Evolutionary conservation across 2,888 invertebrate species (phyloP).

Genomic region (Scaptomyza caliginosa): DNA sequence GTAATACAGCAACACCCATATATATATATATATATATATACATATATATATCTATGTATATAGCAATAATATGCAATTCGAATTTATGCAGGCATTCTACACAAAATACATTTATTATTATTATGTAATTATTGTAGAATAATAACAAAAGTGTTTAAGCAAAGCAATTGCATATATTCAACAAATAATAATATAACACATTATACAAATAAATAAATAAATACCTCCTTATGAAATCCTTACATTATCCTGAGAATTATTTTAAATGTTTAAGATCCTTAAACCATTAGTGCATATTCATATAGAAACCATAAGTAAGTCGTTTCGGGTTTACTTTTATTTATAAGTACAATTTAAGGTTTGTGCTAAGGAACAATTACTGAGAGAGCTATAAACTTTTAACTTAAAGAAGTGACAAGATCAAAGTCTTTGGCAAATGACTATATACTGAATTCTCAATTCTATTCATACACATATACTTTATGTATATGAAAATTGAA

Average conservation of each 20-base stretch:
- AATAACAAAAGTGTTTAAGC: constrained; percentile 23
- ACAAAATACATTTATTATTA: constrained; percentile 5
- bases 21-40: constrained; percentile 34
- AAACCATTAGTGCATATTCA: neutral
- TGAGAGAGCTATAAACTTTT: neutral
- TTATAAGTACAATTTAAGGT: constrained; percentile 7
- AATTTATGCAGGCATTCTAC: constrained; percentile 54
- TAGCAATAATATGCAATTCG: constrained; percentile 51
- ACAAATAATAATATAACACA: constrained; percentile 24
- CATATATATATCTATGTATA: constrained; percentile 44
- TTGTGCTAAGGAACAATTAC: constrained; percentile 25
- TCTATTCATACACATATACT: constrained; percentile 15
- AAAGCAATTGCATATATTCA: constrained; percentile 25
- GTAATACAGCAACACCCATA: neutral
- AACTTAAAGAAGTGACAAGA: constrained; percentile 19
- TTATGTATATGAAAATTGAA: neutral
- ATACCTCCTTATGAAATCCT: constrained; percentile 13
- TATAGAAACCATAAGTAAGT: neutral
- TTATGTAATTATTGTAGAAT: constrained; percentile 26
- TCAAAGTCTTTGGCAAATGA: constrained; percentile 31
- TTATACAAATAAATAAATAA: constrained; percentile 30
- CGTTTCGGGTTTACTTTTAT: neutral
- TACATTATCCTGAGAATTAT: neutral
- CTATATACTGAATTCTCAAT: constrained; percentile 11
- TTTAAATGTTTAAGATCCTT: no score